Base-by-base conservation (phyloP, 2,888 invertebrate genomes). In the Anoplius nigerrimus region DNA sequence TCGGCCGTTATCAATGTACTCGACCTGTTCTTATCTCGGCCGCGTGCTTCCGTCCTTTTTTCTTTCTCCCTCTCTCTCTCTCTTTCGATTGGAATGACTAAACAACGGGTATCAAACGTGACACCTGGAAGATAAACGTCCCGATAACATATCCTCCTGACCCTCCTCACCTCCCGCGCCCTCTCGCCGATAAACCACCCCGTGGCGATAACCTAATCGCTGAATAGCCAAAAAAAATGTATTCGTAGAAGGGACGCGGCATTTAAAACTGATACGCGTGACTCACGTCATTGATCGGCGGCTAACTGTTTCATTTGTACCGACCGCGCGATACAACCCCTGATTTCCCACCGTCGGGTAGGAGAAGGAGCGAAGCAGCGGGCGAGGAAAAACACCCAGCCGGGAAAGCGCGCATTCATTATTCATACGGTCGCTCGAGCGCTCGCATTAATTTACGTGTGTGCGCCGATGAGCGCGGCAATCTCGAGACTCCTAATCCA, bases 101-200 rank as follows among this genome's bases (percentile, higher is more conserved):
- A 75, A 75, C 69, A 62, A 27, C 34, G 22, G 54, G 43, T 75
- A 72, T 69, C 75, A 55, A 58, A 55, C 46, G 15, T 51, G 61
- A 66, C 75, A 75, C 75, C 72, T 65, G 75, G 71, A 66, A 20
- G 75, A 75, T 75, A 75, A 75, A 61, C 45, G 48, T 43, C 56
- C 21, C 51, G 74, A 74, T 74, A 74, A 74, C 64, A 59, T 5
- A 18, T n/a, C n/a, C n/a, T n/a, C n/a, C n/a, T n/a, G n/a, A n/a
- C n/a, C n/a, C n/a, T n/a, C n/a, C n/a, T n/a, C n/a, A n/a, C n/a
- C n/a, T n/a, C n/a, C n/a, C n/a, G n/a, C 34, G 34, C 11, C 34
- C 34, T 21, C 48, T 13, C 48, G 27, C 20, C 52, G 71, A 75
- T 74, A 71, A 69, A 66, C 18, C 34, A 34, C 34, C 34, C 34